Conservation (phyloP, 2,113 vertebrate genomes). For the Otolemur garnettii region DNA sequence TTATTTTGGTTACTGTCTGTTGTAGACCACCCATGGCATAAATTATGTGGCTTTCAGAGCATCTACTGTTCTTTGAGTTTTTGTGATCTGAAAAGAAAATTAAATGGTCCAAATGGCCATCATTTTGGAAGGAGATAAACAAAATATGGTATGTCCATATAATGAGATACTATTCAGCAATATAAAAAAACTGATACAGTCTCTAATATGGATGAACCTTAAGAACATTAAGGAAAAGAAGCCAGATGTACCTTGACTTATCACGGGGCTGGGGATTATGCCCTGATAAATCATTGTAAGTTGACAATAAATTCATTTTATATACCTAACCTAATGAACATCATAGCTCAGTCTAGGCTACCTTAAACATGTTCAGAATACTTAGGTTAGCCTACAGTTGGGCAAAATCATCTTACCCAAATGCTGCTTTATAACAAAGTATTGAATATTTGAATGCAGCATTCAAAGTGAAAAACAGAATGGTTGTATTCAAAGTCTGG, state of each 20-base stretch:
- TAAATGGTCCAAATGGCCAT: background rate
- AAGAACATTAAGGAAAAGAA: background rate
- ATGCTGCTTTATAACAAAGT: background rate
- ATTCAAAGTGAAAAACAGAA: background rate
- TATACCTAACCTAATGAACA: background rate
- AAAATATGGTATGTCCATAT: background rate
- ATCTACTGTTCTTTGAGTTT: background rate
- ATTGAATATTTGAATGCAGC: background rate
- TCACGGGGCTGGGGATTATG: background rate
- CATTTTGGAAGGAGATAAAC: background rate
- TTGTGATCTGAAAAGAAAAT: constrained; percentile 16
- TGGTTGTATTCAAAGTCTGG: background rate
- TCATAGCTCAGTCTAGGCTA: background rate
- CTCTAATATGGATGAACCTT: background rate
- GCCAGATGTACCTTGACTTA: background rate
- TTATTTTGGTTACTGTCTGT: constrained; percentile 43
- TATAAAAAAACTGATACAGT: background rate
- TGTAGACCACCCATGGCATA: constrained; percentile 52
- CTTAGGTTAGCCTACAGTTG: background rate
- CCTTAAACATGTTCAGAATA: background rate
- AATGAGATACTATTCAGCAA: background rate
- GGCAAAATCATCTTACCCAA: background rate
- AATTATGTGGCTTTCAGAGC: background rate
- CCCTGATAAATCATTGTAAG: background rate
- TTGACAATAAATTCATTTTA: background rate